Conservation (phyloP, 2,888 invertebrate species). For the Cryptus armator region DNA sequence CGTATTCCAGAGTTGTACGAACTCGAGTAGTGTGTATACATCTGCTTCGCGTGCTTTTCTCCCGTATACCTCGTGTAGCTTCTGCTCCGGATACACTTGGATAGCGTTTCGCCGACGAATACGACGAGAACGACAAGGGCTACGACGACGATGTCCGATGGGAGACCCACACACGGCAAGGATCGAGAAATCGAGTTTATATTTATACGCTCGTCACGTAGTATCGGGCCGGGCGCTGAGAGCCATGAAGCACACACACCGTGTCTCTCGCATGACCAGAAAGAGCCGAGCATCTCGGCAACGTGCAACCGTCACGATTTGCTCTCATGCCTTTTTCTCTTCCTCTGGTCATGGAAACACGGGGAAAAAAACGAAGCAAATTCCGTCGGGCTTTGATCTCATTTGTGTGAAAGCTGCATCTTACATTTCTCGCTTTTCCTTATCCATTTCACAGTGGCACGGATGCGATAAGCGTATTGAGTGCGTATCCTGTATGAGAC, state of each 20-base stretch:
- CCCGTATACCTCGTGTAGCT: slow-evolving; percentile 26
- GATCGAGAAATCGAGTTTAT: slow-evolving; percentile 65
- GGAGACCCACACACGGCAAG: slow-evolving; percentile 60
- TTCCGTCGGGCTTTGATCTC: slow-evolving; percentile 65
- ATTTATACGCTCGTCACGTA: slow-evolving; percentile 66
- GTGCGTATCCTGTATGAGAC: slow-evolving; percentile 5
- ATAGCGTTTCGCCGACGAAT: slow-evolving; percentile 48
- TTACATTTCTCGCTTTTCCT: not conserved
- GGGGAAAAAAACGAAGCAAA: not conserved
- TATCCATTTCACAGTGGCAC: slow-evolving; percentile 45
- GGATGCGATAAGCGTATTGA: slow-evolving; percentile 41
- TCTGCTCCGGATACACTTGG: slow-evolving; percentile 41
- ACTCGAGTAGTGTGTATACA: slow-evolving; percentile 33
- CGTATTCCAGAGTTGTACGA: slow-evolving; percentile 18
- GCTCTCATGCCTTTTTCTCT: slow-evolving; percentile 46
- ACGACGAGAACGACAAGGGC: not conserved
- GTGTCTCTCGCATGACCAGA: slow-evolving; percentile 26
- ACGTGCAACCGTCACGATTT: slow-evolving; percentile 58
- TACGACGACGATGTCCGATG: slow-evolving; percentile 54
- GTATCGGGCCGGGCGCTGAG: slow-evolving; percentile 32
- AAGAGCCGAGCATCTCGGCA: slow-evolving; percentile 20
- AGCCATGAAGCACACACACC: slow-evolving; percentile 40
- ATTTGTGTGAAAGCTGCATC: slow-evolving; percentile 47
- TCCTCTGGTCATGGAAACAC: slow-evolving; percentile 13
- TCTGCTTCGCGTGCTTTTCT: slow-evolving; percentile 32